These are phyloP conservation scores for Drosophila tanythrix DNA, from an alignment of 2,888 invertebrate species.

Conservation along the genomic window DNA sequence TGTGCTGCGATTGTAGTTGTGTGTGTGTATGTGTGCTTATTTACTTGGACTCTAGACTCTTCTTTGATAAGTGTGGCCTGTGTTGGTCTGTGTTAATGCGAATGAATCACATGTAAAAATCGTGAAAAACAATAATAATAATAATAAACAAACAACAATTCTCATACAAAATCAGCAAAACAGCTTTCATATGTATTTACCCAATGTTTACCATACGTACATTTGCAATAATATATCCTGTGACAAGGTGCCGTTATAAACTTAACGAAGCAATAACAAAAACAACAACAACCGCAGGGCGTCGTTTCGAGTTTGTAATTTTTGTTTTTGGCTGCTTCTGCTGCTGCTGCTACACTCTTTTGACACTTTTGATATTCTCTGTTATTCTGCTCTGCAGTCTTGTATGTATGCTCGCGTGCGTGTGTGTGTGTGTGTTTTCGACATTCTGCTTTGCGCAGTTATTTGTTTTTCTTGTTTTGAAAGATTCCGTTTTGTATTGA, in stretches of 20 bases:
- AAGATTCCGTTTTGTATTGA: constrained; percentile 74
- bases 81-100: constrained; percentile 35
- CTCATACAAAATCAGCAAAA: constrained; percentile 17
- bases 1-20: constrained; percentile 9
- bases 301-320: constrained; percentile 26
- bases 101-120: constrained; percentile 56
- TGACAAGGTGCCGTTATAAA: constrained; percentile 18
- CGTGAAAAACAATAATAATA: constrained; percentile 17
- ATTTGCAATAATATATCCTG: constrained; percentile 25
- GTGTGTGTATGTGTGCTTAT: constrained; percentile 27
- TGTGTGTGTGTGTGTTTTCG: constrained; percentile 55
- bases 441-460: constrained; percentile 69
- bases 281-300: constrained; percentile 4
- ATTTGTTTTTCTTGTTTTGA: constrained; percentile 79
- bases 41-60: constrained; percentile 61
- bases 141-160: constrained; percentile 16
- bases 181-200: constrained; percentile 3
- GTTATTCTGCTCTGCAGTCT: constrained; percentile 20
- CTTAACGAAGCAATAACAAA: constrained; percentile 23
- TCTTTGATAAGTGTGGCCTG: constrained; percentile 47
- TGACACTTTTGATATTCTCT: constrained; percentile 45
- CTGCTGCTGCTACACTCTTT: constrained; percentile 24
- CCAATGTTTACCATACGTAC: constrained; percentile 5
- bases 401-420: constrained; percentile 4
- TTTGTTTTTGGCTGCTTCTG: constrained; percentile 35